Evolutionary conservation across 2,888 invertebrate genomes (phyloP), one percentile per base, ranked within the genome.

Genomic region (Cybosia mesomella): DNA sequence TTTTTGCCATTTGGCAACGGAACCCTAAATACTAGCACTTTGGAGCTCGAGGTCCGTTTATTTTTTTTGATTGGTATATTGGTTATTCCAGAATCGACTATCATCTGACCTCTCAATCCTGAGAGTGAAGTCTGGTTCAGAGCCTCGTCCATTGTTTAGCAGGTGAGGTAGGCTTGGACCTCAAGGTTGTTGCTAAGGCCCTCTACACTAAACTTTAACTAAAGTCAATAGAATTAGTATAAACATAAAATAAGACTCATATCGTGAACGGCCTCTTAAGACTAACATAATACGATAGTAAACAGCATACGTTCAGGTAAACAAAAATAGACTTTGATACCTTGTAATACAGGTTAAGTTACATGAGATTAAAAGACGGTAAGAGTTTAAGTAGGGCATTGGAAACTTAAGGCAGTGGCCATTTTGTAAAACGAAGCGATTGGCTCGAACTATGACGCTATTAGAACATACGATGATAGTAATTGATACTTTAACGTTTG

Each of bases 361-460:
- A 76, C 79, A 70, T 76, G 58, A 71, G 79, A 76, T 58, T 69
- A 58, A 21, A 81, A 82, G 79, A 84, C 86, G 80, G 85, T 79
- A 80, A 83, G 80, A 83, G 86, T 83, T 87, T 85, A 80, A 58
- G 81, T 79, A 68, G 79, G 83, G 84, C 85, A 85, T 86, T 85
- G 86, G 81, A 82, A 83, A 84, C 84, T 85, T 84, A 76, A 78
- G 36, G 39, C 57, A 73, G 13, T 18, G 74, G 75, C 66, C 67
- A 79, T 83, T 75, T 64, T 24, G 72, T 18, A 39, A 67, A 72
- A 55, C 67, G 7, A n/a, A 68, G 81, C 80, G 78, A 43, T 54
- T 66, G 13, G 22, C 0, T 22, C 2, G 5, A 55, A 11, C 54
- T 10, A n/a, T 2, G 18, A 43, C 18, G 13, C 10, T 3, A 7